phyloP scores from a whole-genome alignment of 2,113 vertebrate species.

The Jacana jacana region DNA sequence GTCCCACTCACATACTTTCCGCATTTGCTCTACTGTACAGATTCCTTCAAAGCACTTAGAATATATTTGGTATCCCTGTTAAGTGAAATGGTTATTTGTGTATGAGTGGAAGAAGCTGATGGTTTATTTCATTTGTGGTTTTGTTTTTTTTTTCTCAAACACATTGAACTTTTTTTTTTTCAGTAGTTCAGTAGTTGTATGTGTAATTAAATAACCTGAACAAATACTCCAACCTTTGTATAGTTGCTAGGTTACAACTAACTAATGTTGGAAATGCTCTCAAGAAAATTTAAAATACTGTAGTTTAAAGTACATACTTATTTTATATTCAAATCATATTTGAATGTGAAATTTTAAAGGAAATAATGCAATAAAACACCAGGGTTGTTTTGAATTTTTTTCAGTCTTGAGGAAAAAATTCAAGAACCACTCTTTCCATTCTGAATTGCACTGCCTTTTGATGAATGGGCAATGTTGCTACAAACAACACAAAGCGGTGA shows the following conservation, averaged over 20 bases:
- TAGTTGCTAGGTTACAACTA: neutral
- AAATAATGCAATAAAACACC: neutral
- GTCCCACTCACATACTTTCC: neutral
- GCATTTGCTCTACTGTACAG: neutral
- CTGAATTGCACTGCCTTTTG: neutral
- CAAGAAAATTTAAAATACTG: neutral
- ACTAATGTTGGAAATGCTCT: neutral
- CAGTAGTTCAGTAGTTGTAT: neutral
- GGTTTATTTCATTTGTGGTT: constrained; percentile 1
- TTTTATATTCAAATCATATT: neutral
- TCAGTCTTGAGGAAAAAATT: neutral
- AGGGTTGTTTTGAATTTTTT: neutral
- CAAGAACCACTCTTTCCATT: neutral
- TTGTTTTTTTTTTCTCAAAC: neutral
- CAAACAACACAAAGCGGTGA: neutral
- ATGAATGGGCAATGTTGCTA: neutral
- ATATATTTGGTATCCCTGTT: neutral
- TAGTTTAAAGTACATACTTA: neutral
- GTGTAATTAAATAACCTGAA: neutral
- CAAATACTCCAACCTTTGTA: neutral
- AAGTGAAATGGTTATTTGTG: neutral
- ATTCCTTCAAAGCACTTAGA: neutral
- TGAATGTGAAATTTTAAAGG: neutral
- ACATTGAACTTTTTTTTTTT: neutral
- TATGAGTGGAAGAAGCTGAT: neutral